Conservation (phyloP, 1,140 invertebrate species). For the Drosophila persimilis region DNA sequence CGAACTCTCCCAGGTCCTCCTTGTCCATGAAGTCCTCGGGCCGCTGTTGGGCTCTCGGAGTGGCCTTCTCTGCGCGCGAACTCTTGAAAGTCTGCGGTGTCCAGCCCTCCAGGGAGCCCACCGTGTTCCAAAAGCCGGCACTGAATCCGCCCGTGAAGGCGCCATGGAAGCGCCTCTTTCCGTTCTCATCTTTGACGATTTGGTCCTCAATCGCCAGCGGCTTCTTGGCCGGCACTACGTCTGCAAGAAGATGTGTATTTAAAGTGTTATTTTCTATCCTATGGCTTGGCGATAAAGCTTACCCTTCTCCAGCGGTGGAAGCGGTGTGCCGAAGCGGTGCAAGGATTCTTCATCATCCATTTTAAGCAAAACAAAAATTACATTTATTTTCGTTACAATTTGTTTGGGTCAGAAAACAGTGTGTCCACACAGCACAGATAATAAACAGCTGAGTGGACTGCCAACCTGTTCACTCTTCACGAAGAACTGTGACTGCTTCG, state of each 20-base stretch:
- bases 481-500: too few species aligned
- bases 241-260: slow-evolving; percentile 83
- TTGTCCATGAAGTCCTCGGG: slow-evolving; percentile 99
- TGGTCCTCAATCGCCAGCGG: slow-evolving; percentile 94
- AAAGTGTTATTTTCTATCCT: not conserved
- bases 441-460: slow-evolving; percentile 11
- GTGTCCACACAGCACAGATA: not conserved
- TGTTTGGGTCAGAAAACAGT: slow-evolving; percentile 15
- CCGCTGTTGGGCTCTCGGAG: slow-evolving; percentile 84
- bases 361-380: slow-evolving; percentile 10
- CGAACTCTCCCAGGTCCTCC: slow-evolving; percentile 97
- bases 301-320: slow-evolving; percentile 93
- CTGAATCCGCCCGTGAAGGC: slow-evolving; percentile 99
- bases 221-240: slow-evolving; percentile 91
- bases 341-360: slow-evolving; percentile 87
- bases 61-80: slow-evolving; percentile 88
- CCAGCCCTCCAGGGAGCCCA: slow-evolving; percentile 98
- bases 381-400: slow-evolving; percentile 10
- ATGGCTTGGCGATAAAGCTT: slow-evolving; percentile 11
- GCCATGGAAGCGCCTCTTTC: slow-evolving; percentile 97
- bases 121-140: slow-evolving; percentile 98
- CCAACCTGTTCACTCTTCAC: not conserved
- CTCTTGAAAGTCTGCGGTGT: slow-evolving; percentile 96
- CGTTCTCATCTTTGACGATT: slow-evolving; percentile 94
- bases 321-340: slow-evolving; percentile 89